Evolutionary conservation across 2,797 vertebrate species (phyloP).

Genomic region (Gallinago nigripennis): DNA sequence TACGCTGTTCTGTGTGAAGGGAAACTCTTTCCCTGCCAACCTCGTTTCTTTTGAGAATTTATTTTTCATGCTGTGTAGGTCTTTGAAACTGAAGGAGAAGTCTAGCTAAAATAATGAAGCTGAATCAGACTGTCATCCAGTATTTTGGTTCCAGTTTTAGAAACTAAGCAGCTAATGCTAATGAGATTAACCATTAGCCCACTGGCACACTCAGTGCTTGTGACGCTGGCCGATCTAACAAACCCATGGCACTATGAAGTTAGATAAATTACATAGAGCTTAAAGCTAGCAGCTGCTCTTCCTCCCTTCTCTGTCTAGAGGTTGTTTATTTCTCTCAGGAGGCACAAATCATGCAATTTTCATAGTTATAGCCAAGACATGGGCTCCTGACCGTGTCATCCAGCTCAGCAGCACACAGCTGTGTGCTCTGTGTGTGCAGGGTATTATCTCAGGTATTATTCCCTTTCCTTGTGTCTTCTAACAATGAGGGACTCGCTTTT

Average conservation of each 20-base stretch:
- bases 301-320: neutral
- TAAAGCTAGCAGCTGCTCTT: constrained; percentile 20
- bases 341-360: neutral
- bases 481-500: neutral
- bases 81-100: neutral
- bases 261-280: constrained; percentile 1
- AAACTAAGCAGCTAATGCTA: constrained; percentile 50
- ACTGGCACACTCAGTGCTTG: neutral
- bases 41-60: neutral
- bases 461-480: neutral
- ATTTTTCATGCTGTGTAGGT: neutral
- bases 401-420: neutral
- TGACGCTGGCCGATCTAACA: neutral
- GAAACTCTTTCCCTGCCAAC: neutral
- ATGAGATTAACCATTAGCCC: constrained; percentile 52
- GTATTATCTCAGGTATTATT: neutral
- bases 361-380: neutral
- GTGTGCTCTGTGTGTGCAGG: neutral
- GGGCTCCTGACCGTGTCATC: neutral
- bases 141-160: constrained; percentile 39
- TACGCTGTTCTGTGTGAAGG: neutral
- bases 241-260: neutral
- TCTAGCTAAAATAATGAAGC: constrained; percentile 12
- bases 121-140: constrained; percentile 5
- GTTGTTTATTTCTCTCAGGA: neutral